Percentiles rank a stretch among this genome's conserved stretches.
These are phyloP conservation scores for Drosophila kohkoa DNA, from an alignment of 1,140 invertebrate species.

Conservation along the genomic window DNA sequence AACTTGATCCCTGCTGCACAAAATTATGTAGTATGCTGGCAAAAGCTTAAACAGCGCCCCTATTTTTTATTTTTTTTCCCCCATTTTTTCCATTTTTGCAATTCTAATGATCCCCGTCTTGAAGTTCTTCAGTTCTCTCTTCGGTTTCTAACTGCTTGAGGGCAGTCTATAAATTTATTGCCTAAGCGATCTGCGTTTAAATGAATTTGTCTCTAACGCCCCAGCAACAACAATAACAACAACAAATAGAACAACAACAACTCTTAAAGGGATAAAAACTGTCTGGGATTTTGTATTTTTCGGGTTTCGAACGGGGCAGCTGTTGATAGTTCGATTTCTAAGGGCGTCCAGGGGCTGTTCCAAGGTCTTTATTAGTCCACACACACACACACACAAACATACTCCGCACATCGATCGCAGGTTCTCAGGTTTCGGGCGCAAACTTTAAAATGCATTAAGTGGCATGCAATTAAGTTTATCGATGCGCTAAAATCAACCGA, in stretches of 20 bases:
- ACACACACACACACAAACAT: constrained; percentile 9
- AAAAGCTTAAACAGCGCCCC: constrained; percentile 65
- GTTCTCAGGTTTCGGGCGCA: constrained; percentile 71
- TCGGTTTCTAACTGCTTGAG: constrained; percentile 48
- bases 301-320: constrained; percentile 50
- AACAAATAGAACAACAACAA: constrained; percentile 22
- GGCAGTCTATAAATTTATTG: constrained; percentile 83
- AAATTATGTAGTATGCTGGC: constrained; percentile 66
- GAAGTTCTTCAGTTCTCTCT: background rate
- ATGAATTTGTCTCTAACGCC: constrained; percentile 84
- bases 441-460: constrained; percentile 82
- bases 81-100: constrained; percentile 68
- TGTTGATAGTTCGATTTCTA: constrained; percentile 82
- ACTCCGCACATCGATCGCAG: background rate
- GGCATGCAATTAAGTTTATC: constrained; percentile 82
- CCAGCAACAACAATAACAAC: constrained; percentile 33
- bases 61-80: background rate
- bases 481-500: constrained; percentile 76
- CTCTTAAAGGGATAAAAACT: constrained; percentile 6
- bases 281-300: constrained; percentile 33
- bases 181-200: constrained; percentile 68
- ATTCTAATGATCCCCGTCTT: constrained; percentile 69
- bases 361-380: constrained; percentile 76
- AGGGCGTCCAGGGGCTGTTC: constrained; percentile 45
- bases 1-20: background rate